These are phyloP conservation scores for Rutpela maculata DNA, from an alignment of 2,888 invertebrate genomes.

Conservation along the genomic window DNA sequence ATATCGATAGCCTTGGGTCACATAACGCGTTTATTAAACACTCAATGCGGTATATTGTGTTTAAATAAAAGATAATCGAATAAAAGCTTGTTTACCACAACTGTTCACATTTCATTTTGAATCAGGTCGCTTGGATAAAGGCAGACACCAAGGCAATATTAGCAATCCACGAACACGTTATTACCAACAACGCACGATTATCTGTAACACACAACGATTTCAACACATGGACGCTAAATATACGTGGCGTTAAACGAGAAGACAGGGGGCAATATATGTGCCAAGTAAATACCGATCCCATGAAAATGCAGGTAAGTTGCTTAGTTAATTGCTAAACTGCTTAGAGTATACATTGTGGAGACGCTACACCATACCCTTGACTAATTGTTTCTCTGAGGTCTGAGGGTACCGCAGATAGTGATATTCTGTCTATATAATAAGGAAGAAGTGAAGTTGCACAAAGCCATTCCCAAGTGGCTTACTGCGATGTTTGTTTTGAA, in stretches of 20 bases:
- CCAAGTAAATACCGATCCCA: constrained; percentile 95
- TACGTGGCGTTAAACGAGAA: constrained; percentile 88
- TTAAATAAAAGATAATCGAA: constrained; percentile 60
- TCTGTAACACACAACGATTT: constrained; percentile 94
- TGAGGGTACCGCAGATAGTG: constrained; percentile 46
- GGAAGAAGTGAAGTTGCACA: constrained; percentile 47
- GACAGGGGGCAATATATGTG: constrained; percentile 95
- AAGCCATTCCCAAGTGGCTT: constrained; percentile 44
- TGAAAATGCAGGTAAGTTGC: constrained; percentile 91
- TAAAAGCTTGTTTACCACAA: constrained; percentile 60
- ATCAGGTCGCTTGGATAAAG: constrained; percentile 95
- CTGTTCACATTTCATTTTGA: constrained; percentile 65
- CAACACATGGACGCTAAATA: constrained; percentile 95
- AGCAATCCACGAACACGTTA: constrained; percentile 95
- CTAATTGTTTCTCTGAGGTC: constrained; percentile 52
- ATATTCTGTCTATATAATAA: constrained; percentile 47
- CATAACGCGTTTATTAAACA: constrained; percentile 32
- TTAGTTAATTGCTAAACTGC: constrained; percentile 44
- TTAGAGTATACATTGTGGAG: constrained; percentile 44
- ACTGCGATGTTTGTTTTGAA: constrained; percentile 37
- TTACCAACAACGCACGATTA: constrained; percentile 92
- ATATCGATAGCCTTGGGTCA: constrained; percentile 17
- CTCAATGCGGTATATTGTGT: constrained; percentile 42
- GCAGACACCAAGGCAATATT: constrained; percentile 95
- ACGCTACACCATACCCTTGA: constrained; percentile 43